These are phyloP conservation scores for Saccostrea cuccullata DNA, from an alignment of 1,140 invertebrate genomes.

Conservation along the genomic window DNA sequence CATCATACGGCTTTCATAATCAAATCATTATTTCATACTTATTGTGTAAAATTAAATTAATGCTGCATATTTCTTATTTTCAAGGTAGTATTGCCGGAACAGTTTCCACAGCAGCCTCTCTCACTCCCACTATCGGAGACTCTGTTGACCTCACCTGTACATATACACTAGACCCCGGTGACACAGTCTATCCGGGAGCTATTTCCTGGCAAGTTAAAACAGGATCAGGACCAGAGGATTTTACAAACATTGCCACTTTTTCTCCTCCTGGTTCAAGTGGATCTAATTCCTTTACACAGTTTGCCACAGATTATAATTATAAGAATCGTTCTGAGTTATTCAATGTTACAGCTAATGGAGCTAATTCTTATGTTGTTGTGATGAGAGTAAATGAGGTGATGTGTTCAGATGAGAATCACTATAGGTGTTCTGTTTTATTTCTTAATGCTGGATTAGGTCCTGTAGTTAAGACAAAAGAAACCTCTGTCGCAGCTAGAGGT, in stretches of 20 bases:
- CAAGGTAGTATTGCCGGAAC: neutral
- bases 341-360: neutral
- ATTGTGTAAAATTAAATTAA: no score
- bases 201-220: neutral
- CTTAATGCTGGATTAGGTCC: neutral
- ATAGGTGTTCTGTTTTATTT: neutral
- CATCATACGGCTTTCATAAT: no score
- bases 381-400: no score
- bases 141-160: neutral
- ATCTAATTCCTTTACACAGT: neutral
- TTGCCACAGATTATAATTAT: neutral
- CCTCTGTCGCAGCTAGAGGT: neutral
- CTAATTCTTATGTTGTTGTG: neutral
- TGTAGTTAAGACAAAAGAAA: neutral
- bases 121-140: neutral
- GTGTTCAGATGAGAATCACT: no score
- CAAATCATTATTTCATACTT: no score
- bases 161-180: neutral
- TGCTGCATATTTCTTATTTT: no score
- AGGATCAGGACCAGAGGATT: neutral
- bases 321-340: neutral
- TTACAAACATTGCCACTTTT: neutral
- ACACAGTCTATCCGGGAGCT: neutral
- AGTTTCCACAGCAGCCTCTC: neutral
- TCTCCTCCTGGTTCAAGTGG: neutral